Evolutionary conservation across 2,888 invertebrate species (phyloP), one percentile per base, ranked within the genome.

Genomic region (Hydraecia micacea): DNA sequence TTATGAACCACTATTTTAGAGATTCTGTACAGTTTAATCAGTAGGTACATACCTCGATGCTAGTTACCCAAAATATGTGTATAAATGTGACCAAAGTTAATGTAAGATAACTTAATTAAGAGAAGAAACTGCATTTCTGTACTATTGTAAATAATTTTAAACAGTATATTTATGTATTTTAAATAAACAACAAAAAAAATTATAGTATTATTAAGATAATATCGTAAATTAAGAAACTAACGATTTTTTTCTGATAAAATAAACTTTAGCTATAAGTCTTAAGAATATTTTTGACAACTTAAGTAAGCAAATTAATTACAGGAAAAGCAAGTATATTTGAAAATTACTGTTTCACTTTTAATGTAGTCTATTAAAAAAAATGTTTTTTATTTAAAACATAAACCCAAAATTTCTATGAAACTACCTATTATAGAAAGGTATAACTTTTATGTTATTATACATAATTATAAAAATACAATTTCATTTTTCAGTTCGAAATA

Each of bases 61-160:
- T 74, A 87, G 58, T 68, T 69, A 71, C 21, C 52, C 68, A 69
- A 84, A 70, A 58, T 76, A 46, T 72, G 75, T 87, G 75, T 86
- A 86, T 79, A 79, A 75, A 84, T 82, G 75, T 88, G 88, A 88
- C 88, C 88, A 88, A 88, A 89, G 87, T 46, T 88, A 89, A 73
- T 39, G 4, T 86, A 77, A 86, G 68, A 80, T 86, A 76, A 63
- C 36, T 15, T 75, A 75, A 76, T 46, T 77, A 80, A 76, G 63
- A 68, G 75, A 69, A 63, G 7, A 70, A 75, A 42, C 55, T 79
- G 87, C 87, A 88, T 88, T 88, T 89, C 82, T 84, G 73, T 66
- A 80, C 42, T 55, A 75, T 71, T 89, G 86, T 89, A 86, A 68
- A 88, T 88, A 88, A 77, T 83, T 83, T 85, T 73, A 68, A 86